phyloP scores from a whole-genome alignment of 2,797 vertebrate genomes.

The Bovichtus variegatus region DNA sequence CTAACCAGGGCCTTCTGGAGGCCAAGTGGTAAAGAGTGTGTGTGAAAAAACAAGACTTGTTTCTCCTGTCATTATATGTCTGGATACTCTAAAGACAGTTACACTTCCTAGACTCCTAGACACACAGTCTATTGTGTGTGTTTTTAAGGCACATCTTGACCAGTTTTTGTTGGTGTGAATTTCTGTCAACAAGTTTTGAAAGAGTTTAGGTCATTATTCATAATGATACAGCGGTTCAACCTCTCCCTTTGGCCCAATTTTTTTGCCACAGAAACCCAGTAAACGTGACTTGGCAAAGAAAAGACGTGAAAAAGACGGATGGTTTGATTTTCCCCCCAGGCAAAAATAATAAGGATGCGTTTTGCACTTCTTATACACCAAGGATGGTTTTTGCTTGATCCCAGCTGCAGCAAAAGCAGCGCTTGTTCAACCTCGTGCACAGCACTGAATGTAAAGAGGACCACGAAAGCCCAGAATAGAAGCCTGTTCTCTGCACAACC shows the following conservation, averaged over 20 bases:
- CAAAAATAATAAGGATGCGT: slow-evolving; percentile 57
- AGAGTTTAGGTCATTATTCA: slow-evolving; percentile 69
- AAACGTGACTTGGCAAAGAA: slow-evolving; percentile 70
- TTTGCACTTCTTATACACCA: slow-evolving; percentile 39
- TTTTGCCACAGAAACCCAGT: slow-evolving; percentile 67
- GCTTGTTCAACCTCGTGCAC: slow-evolving; percentile 6
- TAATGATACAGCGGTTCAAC: slow-evolving; percentile 62
- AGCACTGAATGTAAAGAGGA: slow-evolving; percentile 19
- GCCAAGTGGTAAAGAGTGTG: slow-evolving; percentile 69
- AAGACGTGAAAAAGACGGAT: slow-evolving; percentile 37
- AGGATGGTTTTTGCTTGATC: slow-evolving; percentile 25
- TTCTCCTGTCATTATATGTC: slow-evolving; percentile 73
- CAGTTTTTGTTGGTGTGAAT: slow-evolving; percentile 61
- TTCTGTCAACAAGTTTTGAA: slow-evolving; percentile 70
- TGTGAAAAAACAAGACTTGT: slow-evolving; percentile 64
- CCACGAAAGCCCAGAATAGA: slow-evolving; percentile 61
- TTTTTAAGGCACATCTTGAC: slow-evolving; percentile 55
- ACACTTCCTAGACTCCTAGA: slow-evolving; percentile 53
- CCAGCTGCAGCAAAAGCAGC: slow-evolving; percentile 16
- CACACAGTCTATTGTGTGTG: slow-evolving; percentile 41
- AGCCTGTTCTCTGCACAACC: slow-evolving; percentile 67
- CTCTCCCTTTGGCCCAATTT: slow-evolving; percentile 57
- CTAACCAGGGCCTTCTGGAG: slow-evolving; percentile 72
- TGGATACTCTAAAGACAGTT: slow-evolving; percentile 46
- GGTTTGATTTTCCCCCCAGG: slow-evolving; percentile 44